These are phyloP conservation scores for Coregonus clupeaformis DNA, from an alignment of 2,113 vertebrate genomes.

Conservation along the genomic window DNA sequence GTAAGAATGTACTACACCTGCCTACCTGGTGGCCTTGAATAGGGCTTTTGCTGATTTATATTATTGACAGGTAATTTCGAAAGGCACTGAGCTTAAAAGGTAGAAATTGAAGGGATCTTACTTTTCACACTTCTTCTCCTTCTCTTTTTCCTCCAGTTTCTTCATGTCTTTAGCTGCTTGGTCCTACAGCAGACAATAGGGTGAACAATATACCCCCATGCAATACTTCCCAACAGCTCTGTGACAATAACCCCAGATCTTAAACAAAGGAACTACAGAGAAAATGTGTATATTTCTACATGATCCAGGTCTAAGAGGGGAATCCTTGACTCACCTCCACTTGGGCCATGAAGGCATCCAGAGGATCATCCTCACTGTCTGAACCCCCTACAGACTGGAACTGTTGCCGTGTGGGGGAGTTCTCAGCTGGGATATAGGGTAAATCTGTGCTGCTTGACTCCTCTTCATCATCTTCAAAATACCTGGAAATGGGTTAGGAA, in stretches of 20 bases:
- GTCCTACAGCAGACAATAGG: constrained; percentile 68
- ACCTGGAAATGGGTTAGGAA: constrained; percentile 72
- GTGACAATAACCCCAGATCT: neutral
- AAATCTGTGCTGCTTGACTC: constrained; percentile 88
- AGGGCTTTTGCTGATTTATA: neutral
- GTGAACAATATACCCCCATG: neutral
- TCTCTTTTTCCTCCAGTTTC: constrained; percentile 95
- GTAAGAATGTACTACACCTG: neutral
- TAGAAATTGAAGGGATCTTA: constrained; percentile 73
- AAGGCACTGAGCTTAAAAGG: neutral
- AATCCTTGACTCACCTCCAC: constrained; percentile 82
- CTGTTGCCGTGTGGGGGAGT: constrained; percentile 94
- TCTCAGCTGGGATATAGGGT: constrained; percentile 97
- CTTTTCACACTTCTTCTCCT: constrained; percentile 92
- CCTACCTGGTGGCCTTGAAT: constrained; percentile 1
- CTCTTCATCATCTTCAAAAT: constrained; percentile 99
- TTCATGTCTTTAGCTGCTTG: constrained; percentile 97
- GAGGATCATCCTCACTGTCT: constrained; percentile 96
- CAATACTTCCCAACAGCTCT: neutral
- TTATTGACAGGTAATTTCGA: neutral
- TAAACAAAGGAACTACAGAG: neutral
- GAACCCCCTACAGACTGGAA: constrained; percentile 86
- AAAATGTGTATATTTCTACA: neutral
- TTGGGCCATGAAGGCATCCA: constrained; percentile 98
- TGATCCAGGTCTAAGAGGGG: neutral